phyloP scores from a whole-genome alignment of 2,888 invertebrate genomes.

The Balanococcus diminutus region DNA sequence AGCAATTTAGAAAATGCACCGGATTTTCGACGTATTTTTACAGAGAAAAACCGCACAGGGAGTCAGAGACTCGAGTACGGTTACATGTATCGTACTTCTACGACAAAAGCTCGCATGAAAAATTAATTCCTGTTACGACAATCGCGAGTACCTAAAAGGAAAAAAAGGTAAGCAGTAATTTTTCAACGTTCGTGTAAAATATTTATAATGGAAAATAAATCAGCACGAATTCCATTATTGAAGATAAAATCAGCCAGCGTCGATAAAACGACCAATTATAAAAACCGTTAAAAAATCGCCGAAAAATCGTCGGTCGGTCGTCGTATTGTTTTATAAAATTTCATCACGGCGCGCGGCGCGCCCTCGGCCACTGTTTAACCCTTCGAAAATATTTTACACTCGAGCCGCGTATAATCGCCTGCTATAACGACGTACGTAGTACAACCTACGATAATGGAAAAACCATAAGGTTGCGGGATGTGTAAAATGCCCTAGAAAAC shows the following conservation, averaged over 20 bases:
- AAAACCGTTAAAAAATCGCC: neutral
- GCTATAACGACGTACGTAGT: neutral
- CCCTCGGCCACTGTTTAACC: too few species aligned
- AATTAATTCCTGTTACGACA: neutral
- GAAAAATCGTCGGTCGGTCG: neutral
- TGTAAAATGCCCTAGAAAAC: neutral
- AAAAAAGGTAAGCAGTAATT: neutral
- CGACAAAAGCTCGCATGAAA: neutral
- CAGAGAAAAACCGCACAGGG: neutral
- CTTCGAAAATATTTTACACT: neutral
- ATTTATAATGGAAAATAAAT: neutral
- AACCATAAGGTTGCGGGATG: slow-evolving; percentile 22
- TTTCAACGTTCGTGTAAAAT: neutral
- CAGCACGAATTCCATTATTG: neutral
- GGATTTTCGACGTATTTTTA: neutral
- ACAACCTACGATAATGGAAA: slow-evolving; percentile 25
- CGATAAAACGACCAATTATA: neutral
- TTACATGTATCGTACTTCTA: neutral
- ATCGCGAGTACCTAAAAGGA: neutral
- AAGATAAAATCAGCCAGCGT: neutral
- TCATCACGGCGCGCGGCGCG: neutral
- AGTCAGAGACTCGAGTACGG: neutral
- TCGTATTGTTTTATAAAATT: slow-evolving; percentile 10
- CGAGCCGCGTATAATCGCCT: neutral
- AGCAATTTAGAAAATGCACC: neutral